Evolutionary conservation across 2,888 invertebrate genomes (phyloP), one percentile per base, ranked within the genome.

Genomic region (Lasioglossum vierecki): DNA sequence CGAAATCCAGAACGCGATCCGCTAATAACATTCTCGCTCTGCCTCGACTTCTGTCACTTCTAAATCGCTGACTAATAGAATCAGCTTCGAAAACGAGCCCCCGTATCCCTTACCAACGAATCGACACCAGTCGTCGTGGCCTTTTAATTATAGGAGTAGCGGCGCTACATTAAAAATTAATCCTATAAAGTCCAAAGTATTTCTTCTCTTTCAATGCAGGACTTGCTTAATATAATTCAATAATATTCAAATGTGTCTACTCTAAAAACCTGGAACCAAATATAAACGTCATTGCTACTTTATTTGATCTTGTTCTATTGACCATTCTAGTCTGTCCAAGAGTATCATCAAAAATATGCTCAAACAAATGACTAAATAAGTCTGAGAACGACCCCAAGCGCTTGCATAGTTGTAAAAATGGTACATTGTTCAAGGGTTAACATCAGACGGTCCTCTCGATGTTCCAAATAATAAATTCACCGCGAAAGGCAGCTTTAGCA

Each of bases 11-110:
- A 89, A 80, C 79, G 78, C 79, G 78, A 70, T 49, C 46, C 76
- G 88, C 82, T 89, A 89, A 90, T 90, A 88, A 91, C 89, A 89
- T 85, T 78, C 80, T 82, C 80, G 79, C 82, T 89, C 80, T 81
- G 60, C 83, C 70, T 35, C 75, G 81, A 73, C 85, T 74, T 71
- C 76, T 68, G 63, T 26, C 26, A 49, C 49, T 66, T 79, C 63
- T n/a, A 71, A 76, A n/a, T 41, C n/a, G 68, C 3, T 66, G 30
- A 66, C 15, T 66, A 35, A 30, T 66, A 30, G 9, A 39, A 39
- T 30, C 35, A 30, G 18, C 6, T 35, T 66, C 4, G 22, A 35
- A 8, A 66, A 30, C 22, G 22, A 18, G 22, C 18, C 18, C 30
- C 15, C 60, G 4, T 26, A 60, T 60, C 60, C 26, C 30, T 30